These are phyloP conservation scores for Drosophila setifemur DNA, from an alignment of 1,140 invertebrate genomes.

Conservation along the genomic window DNA sequence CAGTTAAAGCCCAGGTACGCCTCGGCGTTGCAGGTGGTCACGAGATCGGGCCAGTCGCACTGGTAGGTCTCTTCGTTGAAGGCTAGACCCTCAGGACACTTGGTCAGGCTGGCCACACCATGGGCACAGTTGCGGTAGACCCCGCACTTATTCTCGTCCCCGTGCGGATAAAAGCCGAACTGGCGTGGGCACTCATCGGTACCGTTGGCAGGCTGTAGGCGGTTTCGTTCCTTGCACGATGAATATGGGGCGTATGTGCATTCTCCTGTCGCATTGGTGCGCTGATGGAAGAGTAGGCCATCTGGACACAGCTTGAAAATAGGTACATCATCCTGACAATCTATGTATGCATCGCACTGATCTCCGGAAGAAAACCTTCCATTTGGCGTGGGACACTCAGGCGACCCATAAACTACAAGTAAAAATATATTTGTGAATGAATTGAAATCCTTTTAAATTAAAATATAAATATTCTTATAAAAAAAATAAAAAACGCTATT, in stretches of 20 bases:
- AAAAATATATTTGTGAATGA: background rate
- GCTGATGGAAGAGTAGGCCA: slow-evolving; percentile 92
- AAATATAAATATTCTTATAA: too few relatives aligned
- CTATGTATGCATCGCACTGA: slow-evolving; percentile 89
- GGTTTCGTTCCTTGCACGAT: slow-evolving; percentile 87
- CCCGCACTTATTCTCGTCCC: slow-evolving; percentile 89
- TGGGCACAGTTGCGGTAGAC: slow-evolving; percentile 92
- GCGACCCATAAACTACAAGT: slow-evolving; percentile 41
- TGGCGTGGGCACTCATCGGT: slow-evolving; percentile 92
- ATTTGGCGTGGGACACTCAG: slow-evolving; percentile 86
- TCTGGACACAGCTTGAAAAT: slow-evolving; percentile 91
- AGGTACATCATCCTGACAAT: slow-evolving; percentile 87
- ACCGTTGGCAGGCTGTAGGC: slow-evolving; percentile 85
- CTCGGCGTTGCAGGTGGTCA: slow-evolving; percentile 89
- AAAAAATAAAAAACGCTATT: too few relatives aligned
- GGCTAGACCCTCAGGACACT: slow-evolving; percentile 92
- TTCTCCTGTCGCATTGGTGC: slow-evolving; percentile 87
- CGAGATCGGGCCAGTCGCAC: slow-evolving; percentile 94
- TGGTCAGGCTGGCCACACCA: slow-evolving; percentile 83
- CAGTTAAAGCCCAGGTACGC: slow-evolving; percentile 88
- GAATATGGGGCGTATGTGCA: slow-evolving; percentile 92
- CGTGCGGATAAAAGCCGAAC: slow-evolving; percentile 91
- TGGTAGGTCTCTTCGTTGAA: slow-evolving; percentile 90
- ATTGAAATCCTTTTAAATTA: fast-evolving
- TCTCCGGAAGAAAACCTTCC: slow-evolving; percentile 87